phyloP scores from a whole-genome alignment of 2,888 invertebrate species.

The Limenitis camilla region DNA sequence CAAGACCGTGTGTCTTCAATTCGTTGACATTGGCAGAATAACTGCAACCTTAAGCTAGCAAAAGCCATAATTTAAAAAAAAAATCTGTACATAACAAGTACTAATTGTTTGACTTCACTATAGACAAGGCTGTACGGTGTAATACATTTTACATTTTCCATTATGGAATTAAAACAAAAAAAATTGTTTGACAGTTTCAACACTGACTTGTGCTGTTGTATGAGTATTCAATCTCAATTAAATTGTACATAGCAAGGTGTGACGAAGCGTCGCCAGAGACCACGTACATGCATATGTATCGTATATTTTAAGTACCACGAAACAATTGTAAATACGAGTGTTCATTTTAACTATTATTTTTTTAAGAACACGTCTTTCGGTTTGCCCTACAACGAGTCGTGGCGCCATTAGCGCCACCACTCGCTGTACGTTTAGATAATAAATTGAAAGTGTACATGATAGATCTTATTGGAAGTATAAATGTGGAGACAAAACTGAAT shows the following conservation, averaged over 20 bases:
- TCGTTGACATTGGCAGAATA: too few relatives aligned
- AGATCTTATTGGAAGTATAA: slow-evolving; percentile 28
- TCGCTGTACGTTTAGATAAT: slow-evolving; percentile 7
- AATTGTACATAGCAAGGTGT: slow-evolving; percentile 46
- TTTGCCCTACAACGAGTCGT: slow-evolving; percentile 34
- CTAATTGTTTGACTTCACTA: too few relatives aligned
- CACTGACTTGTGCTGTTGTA: too few relatives aligned
- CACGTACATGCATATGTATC: slow-evolving; percentile 47
- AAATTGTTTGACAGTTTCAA: too few relatives aligned
- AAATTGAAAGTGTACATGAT: slow-evolving; percentile 7
- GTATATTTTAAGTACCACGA: slow-evolving; percentile 45
- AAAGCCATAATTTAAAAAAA: too few relatives aligned
- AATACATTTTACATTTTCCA: too few relatives aligned
- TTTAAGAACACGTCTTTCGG: slow-evolving; percentile 54
- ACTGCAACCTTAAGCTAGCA: too few relatives aligned
- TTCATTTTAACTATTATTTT: slow-evolving; percentile 68
- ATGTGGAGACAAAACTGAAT: slow-evolving; percentile 50
- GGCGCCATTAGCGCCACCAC: slow-evolving; percentile 21
- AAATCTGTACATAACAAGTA: too few relatives aligned
- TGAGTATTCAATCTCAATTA: too few relatives aligned
- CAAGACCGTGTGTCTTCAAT: too few relatives aligned
- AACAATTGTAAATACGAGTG: slow-evolving; percentile 65
- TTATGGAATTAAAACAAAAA: too few relatives aligned
- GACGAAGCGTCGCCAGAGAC: slow-evolving; percentile 29
- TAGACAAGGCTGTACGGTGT: too few relatives aligned